Base-by-base conservation (phyloP, 2,888 invertebrate species). In the Argyra leucocephala region DNA sequence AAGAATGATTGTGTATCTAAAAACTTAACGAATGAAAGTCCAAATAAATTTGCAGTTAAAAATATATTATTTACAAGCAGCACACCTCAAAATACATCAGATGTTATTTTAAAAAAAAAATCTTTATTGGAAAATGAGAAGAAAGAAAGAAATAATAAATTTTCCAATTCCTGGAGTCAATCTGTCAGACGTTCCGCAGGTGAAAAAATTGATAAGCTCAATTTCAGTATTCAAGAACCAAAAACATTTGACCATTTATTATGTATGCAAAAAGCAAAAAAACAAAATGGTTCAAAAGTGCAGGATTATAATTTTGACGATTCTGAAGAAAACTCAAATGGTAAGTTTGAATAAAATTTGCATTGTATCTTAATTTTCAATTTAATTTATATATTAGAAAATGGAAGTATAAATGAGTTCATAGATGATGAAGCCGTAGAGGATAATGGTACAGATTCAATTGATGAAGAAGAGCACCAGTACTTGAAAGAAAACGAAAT, bases 401-500 rank as follows among this genome's bases (percentile, higher is more conserved):
- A 65, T 18, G 62, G 64, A 21, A 66, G 65, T 9, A 70, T 68
- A 66, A 62, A 70, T n/a, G 68, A 72, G 10, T 78, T 75, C 62
- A 58, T 76, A 21, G 73, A 73, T 26, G 70, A 73, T 65, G 76
- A 78, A 69, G 78, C 73, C 12, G 72, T 73, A 66, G 76, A 72
- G 57, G 72, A 70, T 4, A 62, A 70, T 9, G 70, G 72, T 1
- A 70, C 73, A 37, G 76, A 77, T 61, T 80, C 79, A 0, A 74
- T 81, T 76, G 79, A 82, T 69, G 82, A 81, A 15, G 81, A 81
- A 26, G 82, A 83, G 71, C 79, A 75, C 57, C 77, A 74, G 58
- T 83, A 84, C 71, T 80, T 82, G 61, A 72, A 76, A 69, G 80
- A 83, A 65, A 81, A 85, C 73, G 81, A 83, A 75, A 76, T 85